Base-by-base conservation (phyloP, 2,113 vertebrate genomes). In the Hemicordylus capensis region DNA sequence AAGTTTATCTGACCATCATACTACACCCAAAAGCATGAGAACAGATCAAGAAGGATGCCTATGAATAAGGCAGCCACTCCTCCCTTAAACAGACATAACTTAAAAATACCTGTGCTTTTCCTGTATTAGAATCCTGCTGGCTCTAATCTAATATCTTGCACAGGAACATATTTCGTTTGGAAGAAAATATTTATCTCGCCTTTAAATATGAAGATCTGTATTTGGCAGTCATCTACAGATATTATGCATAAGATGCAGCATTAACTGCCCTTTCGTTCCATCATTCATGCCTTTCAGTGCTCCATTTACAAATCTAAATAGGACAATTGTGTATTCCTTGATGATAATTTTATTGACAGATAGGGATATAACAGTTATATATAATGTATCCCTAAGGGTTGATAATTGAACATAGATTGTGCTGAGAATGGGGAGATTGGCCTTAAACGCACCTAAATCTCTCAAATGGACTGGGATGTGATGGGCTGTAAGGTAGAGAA, bases 341-440 rank as follows among this genome's bases (percentile, higher is more conserved):
- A 95, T 94, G 90, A 94, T 95, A 91, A 94, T 94, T 95, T 95
- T 95, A 95, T 95, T 93, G 95, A 95, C 93, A 94, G 91, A 92
- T 92, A 90, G 92, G 93, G 93, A 94, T 93, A 93, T 94, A 95
- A 94, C 92, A 93, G 94, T 93, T 95, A 94, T 79, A 84, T 90
- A 93, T 92, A 89, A 93, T 91, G 88, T 59, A 85, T 85, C 83
- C 80, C 69, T 67, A 91, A 85, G 81, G 94, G 86, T 46, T 67
- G 91, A 90, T 93, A 93, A 92, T 94, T 91, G 91, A 89, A 92
- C 90, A 90, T 76, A 92, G 93, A 89, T 78, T 74, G 86, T 87
- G 85, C 89, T 89, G 59, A 83, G 75, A 85, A 82, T 3, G 42
- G 86, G 61, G 89, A 93, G 77, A 91, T 89, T 48, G 88, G 90